Conservation (phyloP, 2,113 vertebrate species). For the Cardinalis cardinalis region DNA sequence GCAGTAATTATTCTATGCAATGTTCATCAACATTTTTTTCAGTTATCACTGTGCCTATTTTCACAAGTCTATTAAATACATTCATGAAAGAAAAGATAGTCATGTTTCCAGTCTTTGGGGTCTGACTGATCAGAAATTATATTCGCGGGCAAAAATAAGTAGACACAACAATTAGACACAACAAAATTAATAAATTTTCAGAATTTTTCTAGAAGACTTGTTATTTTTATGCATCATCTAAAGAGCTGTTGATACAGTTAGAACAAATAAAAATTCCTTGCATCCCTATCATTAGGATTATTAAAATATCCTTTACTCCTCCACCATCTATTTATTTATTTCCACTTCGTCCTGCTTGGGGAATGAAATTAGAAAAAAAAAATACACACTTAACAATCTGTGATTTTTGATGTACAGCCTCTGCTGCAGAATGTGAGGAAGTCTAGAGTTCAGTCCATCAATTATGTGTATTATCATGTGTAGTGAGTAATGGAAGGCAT, state of each 20-base stretch:
- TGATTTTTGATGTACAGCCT: neutral
- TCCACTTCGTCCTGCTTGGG: neutral
- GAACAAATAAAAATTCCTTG: neutral
- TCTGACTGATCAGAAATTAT: neutral
- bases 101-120: neutral
- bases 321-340: neutral
- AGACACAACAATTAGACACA: neutral
- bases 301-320: neutral
- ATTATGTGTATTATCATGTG: neutral
- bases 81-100: neutral
- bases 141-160: neutral
- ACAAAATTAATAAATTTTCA: neutral
- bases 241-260: neutral
- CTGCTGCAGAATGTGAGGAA: neutral
- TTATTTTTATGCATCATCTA: neutral
- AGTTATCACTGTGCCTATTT: neutral
- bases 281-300: neutral
- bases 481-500: neutral
- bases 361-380: neutral
- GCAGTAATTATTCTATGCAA: neutral
- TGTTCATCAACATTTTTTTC: neutral
- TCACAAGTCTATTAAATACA: neutral
- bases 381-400: neutral
- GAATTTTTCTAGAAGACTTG: neutral
- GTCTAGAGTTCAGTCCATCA: neutral